Evolutionary conservation across 2,797 vertebrate genomes (phyloP).

Genomic region (Enoplosus armatus): DNA sequence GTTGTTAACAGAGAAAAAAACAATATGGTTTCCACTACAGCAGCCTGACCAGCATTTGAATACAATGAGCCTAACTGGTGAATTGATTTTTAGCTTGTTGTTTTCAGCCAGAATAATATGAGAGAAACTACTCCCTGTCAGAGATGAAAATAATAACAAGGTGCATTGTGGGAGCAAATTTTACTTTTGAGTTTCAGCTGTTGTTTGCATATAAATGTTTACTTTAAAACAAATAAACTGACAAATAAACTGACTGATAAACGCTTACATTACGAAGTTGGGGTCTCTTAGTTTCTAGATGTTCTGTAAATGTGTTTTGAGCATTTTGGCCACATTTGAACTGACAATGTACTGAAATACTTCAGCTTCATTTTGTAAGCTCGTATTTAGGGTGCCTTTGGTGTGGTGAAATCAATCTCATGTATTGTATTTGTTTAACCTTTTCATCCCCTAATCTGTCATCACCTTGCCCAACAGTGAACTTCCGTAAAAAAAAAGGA

Average conservation of each 20-base stretch:
- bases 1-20: conserved; percentile 63
- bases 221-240: background rate
- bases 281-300: background rate
- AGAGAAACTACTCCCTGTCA: conserved; percentile 8
- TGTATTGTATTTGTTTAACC: background rate
- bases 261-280: too few species aligned
- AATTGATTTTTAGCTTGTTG: conserved; percentile 7
- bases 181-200: background rate
- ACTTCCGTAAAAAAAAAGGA: background rate
- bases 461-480: background rate
- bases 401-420: background rate
- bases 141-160: background rate
- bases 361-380: background rate
- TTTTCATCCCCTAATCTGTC: background rate
- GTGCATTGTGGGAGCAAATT: background rate
- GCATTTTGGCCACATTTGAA: background rate
- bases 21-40: conserved; percentile 18
- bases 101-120: conserved; percentile 14
- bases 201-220: background rate
- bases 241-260: too few species aligned
- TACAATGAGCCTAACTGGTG: conserved; percentile 1
- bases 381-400: background rate
- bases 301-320: background rate
- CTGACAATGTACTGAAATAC: background rate
- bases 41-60: conserved; percentile 27